A percentile compares a stretch with the other conserved stretches of the same genome.
Evolutionary conservation across 2,113 vertebrate genomes (phyloP).

Genomic region (Psittacula cyanocephala): DNA sequence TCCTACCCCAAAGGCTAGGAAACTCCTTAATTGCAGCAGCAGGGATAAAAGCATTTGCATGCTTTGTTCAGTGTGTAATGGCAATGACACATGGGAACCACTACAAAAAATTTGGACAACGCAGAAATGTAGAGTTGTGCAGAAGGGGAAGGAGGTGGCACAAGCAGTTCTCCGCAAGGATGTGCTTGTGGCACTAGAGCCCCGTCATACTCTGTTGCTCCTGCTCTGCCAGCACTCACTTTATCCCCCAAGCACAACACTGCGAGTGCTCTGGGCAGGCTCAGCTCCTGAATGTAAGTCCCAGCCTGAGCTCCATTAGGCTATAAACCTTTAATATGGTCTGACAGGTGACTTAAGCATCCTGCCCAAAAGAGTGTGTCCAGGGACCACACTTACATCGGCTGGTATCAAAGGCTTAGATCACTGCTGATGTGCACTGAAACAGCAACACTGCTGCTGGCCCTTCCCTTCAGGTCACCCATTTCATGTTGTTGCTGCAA

Average conservation of each 20-base stretch:
- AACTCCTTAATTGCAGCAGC: neutral
- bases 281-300: neutral
- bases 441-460: neutral
- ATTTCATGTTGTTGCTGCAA: neutral
- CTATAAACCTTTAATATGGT: neutral
- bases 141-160: neutral
- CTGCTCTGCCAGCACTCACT: neutral
- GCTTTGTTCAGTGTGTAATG: neutral
- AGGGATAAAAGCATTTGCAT: neutral
- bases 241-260: neutral
- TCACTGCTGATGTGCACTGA: neutral
- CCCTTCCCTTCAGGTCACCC: neutral
- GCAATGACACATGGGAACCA: neutral
- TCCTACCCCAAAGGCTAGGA: neutral
- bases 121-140: neutral
- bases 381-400: neutral
- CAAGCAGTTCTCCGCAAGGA: neutral
- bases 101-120: neutral
- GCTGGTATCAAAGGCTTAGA: neutral
- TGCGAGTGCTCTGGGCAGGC: neutral
- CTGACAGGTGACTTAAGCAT: neutral
- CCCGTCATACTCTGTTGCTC: rapidly evolving
- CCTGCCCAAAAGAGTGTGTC: neutral
- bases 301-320: neutral
- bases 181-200: rapidly evolving